Percentiles rank a stretch among this genome's conserved stretches.
Evolutionary conservation across 2,888 invertebrate genomes (phyloP).

Genomic region (Caprella mutica): DNA sequence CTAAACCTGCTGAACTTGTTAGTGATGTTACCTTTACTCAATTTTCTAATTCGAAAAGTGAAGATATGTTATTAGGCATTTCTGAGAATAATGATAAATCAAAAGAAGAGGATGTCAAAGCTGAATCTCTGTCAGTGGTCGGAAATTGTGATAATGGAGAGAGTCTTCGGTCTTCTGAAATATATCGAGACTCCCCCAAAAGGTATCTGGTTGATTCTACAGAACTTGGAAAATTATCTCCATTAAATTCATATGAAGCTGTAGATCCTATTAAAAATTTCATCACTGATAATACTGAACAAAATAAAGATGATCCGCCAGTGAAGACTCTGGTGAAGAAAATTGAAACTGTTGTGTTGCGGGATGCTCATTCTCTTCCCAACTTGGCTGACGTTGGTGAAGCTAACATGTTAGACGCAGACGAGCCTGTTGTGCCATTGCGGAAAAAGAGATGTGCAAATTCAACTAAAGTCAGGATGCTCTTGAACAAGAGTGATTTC

Average conservation of each 20-base stretch:
- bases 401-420: conserved; percentile 14
- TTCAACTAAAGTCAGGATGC: conserved; percentile 14
- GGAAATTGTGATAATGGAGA: not conserved
- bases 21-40: conserved; percentile 2
- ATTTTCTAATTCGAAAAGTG: not conserved
- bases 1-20: too few species aligned
- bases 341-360: not conserved
- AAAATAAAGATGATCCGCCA: too few species aligned
- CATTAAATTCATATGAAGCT: too few species aligned
- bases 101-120: not conserved
- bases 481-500: conserved; percentile 22
- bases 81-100: not conserved
- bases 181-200: too few species aligned
- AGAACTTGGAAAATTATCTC: not conserved
- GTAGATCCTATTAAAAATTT: too few species aligned
- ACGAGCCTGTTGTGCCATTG: conserved; percentile 7
- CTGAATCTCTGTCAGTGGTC: not conserved
- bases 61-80: not conserved
- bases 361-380: conserved; percentile 26
- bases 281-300: too few species aligned
- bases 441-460: not conserved
- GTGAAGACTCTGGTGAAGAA: not conserved
- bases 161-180: too few species aligned
- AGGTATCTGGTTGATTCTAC: too few species aligned
- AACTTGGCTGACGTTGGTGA: conserved; percentile 21